phyloP scores from a whole-genome alignment of 2,888 invertebrate species.

The Drosophila kambysellisi region DNA sequence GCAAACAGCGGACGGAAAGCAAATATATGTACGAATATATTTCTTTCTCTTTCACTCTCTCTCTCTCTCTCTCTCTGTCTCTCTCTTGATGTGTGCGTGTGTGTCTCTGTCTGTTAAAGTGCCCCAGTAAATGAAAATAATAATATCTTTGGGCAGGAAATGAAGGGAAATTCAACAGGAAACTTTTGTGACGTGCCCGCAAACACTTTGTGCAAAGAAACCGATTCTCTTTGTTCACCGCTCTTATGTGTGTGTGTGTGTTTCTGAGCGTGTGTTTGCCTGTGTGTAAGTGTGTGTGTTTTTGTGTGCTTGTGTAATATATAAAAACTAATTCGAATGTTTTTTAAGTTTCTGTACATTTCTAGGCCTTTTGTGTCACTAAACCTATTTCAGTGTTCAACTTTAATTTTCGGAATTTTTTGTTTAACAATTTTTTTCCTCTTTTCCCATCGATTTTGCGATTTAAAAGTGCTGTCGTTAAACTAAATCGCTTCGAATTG shows the following conservation, averaged over 20 bases:
- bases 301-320: not conserved
- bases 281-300: not conserved
- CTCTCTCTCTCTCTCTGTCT: not conserved
- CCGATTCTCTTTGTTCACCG: conserved; percentile 26
- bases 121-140: conserved; percentile 73
- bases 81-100: not conserved
- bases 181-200: conserved; percentile 77
- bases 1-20: conserved; percentile 58
- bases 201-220: conserved; percentile 70
- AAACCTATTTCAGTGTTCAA: not conserved
- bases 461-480: not conserved
- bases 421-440: not conserved
- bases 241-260: conserved; percentile 12
- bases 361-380: not conserved
- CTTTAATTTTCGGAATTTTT: not conserved
- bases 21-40: conserved; percentile 51
- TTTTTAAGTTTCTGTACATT: not conserved
- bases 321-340: not conserved
- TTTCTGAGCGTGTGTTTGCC: conserved; percentile 22
- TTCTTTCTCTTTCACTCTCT: not conserved
- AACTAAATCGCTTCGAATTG: conserved; percentile 4
- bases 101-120: conserved; percentile 34
- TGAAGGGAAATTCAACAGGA: conserved; percentile 82
- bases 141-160: conserved; percentile 77
- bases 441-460: not conserved